phyloP scores from a whole-genome alignment of 2,797 vertebrate genomes.

The Danio kyathit region DNA sequence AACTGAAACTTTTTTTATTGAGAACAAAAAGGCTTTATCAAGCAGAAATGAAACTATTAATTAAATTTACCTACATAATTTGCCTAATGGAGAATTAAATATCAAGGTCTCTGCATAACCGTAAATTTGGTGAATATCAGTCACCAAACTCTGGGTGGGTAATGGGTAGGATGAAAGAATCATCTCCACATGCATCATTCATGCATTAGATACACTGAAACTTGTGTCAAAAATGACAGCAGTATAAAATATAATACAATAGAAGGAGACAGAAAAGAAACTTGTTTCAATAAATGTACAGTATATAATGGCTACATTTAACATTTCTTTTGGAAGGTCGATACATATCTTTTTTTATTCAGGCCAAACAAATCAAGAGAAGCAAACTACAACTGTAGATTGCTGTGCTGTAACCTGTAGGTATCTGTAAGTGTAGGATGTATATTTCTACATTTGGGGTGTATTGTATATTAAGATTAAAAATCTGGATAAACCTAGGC shows the following conservation, averaged over 20 bases:
- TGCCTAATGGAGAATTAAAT: conserved; percentile 54
- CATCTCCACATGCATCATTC: conserved; percentile 21
- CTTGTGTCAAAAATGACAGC: conserved; percentile 30
- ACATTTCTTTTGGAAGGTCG: no score
- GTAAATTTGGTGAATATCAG: conserved; percentile 54
- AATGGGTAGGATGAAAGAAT: conserved; percentile 31
- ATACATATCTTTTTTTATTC: no score
- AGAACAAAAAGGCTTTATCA: conserved; percentile 40
- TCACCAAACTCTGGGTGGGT: conserved; percentile 44
- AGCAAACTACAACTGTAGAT: no score
- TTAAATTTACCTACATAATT: conserved; percentile 46
- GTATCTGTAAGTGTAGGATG: no score
- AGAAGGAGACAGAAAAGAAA: not conserved
- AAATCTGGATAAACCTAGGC: no score
- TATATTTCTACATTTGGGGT: no score
- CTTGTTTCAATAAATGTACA: no score
- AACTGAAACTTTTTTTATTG: not conserved
- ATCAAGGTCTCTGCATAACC: conserved; percentile 28
- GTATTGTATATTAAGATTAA: no score
- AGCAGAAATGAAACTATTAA: conserved; percentile 47
- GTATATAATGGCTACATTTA: no score
- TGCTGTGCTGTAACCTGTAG: no score
- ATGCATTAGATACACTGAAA: conserved; percentile 35
- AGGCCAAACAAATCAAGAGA: no score
- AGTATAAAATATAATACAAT: not conserved